Evolutionary conservation across 2,113 vertebrate genomes (phyloP), one percentile per base, ranked within the genome.

Genomic region (Bubalus kerabau): DNA sequence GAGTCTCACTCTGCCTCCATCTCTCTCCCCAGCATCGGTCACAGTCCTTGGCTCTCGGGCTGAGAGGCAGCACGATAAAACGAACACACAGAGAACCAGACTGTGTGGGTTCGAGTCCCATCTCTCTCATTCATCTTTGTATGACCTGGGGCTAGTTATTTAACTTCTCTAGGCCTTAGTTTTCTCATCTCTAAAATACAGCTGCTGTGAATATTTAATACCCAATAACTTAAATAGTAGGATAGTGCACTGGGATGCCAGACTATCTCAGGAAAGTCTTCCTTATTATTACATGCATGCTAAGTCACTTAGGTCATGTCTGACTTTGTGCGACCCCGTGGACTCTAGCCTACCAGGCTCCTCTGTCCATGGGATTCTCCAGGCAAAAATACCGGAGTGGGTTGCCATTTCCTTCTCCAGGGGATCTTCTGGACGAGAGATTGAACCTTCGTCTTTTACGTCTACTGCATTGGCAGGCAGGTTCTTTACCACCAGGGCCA

Each of bases 41-140:
- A 13, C 24, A 2, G 30, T 17, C 12, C 78, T 19, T 28, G 46
- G 30, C 26, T 64, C 57, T 13, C 15, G 6, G 40, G 16, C 54
- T 36, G 62, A 50, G 14, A 89, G 50, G 6, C 32, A 50, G 5
- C 7, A 15, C 9, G 12, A n/a, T 7, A 23, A 71, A 71, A 28
- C 71, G n/a, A 24, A 32, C 6, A 4, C 2, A 6, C 14, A 12
- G 5, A 74, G n/a, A 88, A 40, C 57, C 54, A 81, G 57, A 56
- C 11, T 0, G 19, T 1, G 0, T 30, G 48, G 24, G 7, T 78
- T 52, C 28, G 0, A 74, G 59, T 43, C 40, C 54, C 7, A 7
- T 23, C 32, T 80, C 46, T 43, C 62, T 30, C 3, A 2, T 21
- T 64, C 67, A 15, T 23, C 30, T 74, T 13, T 6, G 4, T 17